Evolutionary conservation across 2,113 vertebrate genomes (phyloP), one percentile per base, ranked within the genome.

Genomic region (Gallinago jamesoni): DNA sequence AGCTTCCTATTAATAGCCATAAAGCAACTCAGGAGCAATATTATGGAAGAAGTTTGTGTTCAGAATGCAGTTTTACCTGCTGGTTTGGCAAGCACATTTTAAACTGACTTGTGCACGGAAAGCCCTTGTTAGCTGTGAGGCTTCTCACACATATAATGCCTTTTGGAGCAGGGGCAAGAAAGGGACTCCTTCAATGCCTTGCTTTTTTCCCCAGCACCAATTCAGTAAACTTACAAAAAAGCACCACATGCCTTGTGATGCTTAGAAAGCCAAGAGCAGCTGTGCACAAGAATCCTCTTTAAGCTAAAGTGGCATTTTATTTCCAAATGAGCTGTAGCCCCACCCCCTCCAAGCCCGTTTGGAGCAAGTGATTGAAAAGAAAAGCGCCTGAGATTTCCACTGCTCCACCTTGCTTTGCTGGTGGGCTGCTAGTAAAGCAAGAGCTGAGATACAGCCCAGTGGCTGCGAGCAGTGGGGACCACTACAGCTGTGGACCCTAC

Each of bases 401-500:
- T 4, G 0, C 30, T 53, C 27, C 2, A 9, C 19, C 62, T 45
- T n/a, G 13, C 52, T 85, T 85, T 16, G 10, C 23, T 43, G 8
- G 21, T 41, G 37, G 23, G 45, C 3, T 9, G 59, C 31, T 27
- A 7, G n/a, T 10, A 57, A 57, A 67, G 66, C 56, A 64, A 35
- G 41, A 6, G 19, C 33, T 7, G 69, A 30, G 81, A 1, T 8
- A 7, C 7, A 66, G 10, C 16, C 33, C 47, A 23, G 47, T 48
- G 11, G 22, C 47, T 48, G 27, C 4, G 1, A 64, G 70, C 77
- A 9, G 30, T 3, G 0, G 0, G 3, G 39, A 39, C 39, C 39
- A 39, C 39, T 39, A n/a, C 39, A 5, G 28, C 60, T 35, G 6
- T 11, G 43, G 35, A 27, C 97, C 99, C 14, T 97, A 99, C 99